Base-by-base conservation (phyloP, 2,888 invertebrate species). In the Selenia dentaria region DNA sequence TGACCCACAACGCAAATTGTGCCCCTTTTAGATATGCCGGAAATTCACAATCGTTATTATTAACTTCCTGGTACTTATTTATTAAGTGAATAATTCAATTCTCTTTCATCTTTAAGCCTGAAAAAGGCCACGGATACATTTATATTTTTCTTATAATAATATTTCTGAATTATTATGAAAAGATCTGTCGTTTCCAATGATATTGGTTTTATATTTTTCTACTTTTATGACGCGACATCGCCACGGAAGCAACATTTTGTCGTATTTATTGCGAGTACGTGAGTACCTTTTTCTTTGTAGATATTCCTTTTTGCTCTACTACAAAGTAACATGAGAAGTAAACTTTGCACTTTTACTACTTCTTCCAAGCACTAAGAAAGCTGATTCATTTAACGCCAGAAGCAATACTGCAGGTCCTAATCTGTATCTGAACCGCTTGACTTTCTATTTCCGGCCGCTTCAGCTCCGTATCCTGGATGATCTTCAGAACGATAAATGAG, bases 381-480 rank as follows among this genome's bases (percentile, higher is more conserved):
- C 51, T 28, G 49, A 56, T 54, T 42, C 25, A 32, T 27, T 32
- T 34, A 41, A 27, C 28, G 33, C 18, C 25, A 24, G 28, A 31
- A 46, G 24, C 13, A 51, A 14, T 32, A 42, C 47, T 57, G 40
- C 37, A 51, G 22, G 20, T n/a, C 18, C 16, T 2, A 3, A 16
- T 16, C 62, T 65, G 62, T 61, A 70, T 67, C 70, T 72, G 74
- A 71, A 72, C 67, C 68, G 74, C 77, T 83, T 81, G 79, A 80
- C 83, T 83, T 83, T 85, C 81, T 79, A 84, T 85, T 83, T 83
- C 79, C 83, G 68, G 63, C 66, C 66, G 70, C 33, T 48, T 74
- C 69, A 58, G 59, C 54, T 46, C 64, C 67, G 64, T 76, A 80
- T 79, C 83, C 79, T 74, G 57, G 57, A 71, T 74, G 74, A 82